These are phyloP conservation scores for Tipula vernalis DNA, from an alignment of 2,888 invertebrate species.

Conservation along the genomic window DNA sequence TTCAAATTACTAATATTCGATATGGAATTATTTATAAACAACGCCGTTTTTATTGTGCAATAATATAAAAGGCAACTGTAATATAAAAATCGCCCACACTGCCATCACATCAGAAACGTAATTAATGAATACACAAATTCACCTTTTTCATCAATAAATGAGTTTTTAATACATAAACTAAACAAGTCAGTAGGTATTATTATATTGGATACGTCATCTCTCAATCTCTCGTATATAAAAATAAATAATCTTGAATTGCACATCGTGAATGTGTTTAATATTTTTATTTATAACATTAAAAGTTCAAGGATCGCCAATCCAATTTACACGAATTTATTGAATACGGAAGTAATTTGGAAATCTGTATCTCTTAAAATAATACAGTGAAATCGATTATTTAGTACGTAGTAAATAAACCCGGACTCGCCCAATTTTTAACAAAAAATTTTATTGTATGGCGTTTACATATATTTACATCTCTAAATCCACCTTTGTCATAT, in stretches of 20 bases:
- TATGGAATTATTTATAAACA: not conserved
- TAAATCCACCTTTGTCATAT: not conserved
- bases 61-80: not conserved
- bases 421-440: not conserved
- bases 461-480: not conserved
- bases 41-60: not conserved
- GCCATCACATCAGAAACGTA: not conserved
- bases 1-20: not conserved
- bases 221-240: not conserved
- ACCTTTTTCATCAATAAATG: not conserved
- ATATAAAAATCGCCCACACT: not conserved
- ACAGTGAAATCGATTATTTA: not conserved
- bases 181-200: not conserved
- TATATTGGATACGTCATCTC: not conserved
- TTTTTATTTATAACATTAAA: not conserved
- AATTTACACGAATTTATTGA: not conserved
- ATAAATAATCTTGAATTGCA: not conserved
- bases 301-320: not conserved
- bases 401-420: not conserved
- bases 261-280: not conserved
- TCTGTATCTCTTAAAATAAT: not conserved
- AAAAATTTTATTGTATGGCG: not conserved
- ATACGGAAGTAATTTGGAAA: not conserved
- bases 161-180: not conserved
- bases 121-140: not conserved